Base-by-base conservation (phyloP, 1,140 invertebrate genomes). In the Teleogryllus occipitalis region DNA sequence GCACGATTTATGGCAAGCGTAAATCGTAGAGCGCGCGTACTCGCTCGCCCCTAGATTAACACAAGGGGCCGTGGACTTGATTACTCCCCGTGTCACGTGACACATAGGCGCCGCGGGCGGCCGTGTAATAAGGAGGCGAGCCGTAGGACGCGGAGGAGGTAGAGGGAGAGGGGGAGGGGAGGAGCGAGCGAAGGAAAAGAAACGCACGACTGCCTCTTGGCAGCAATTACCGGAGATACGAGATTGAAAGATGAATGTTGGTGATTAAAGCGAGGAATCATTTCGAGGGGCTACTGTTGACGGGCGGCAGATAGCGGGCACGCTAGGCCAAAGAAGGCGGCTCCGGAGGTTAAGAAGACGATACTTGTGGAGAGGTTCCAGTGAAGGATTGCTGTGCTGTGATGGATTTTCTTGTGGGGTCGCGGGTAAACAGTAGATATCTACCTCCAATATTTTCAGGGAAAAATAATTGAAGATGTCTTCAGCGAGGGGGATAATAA, bases 231-330 rank as follows among this genome's bases (percentile, higher is more conserved):
- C 54, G 54, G 54, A 65, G 54, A 65, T 65, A 65, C 10, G 18
- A 65, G 54, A 65, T 65, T 65, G 54, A 65, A 65, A 65, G 54
- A 65, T 65, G 54, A 65, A 65, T 65, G 54, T 65, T 18, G 54
- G 54, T 65, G 54, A 65, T 65, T 65, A 65, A 65, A 18, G 54
- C 54, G 18, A 65, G 10, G 54, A 65, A 65, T 65, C 54, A 65
- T 65, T 65, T 10, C 10, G 54, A 18, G 54, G 54, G 54, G 54
- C 10, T 39, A 39, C 27, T 65, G 54, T 65, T 65, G 54, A 65
- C 54, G 54, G 10, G 10, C 54, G 27, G 10, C 2, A 65, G 54
- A 65, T 65, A 65, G 18, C 7, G 18, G 10, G 54, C 54, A 65
- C 54, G 54, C 54, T 2, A 65, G 54, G 2, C 18, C 10, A 1